phyloP scores from a whole-genome alignment of 1,140 invertebrate genomes.

The Dreissena polymorpha region DNA sequence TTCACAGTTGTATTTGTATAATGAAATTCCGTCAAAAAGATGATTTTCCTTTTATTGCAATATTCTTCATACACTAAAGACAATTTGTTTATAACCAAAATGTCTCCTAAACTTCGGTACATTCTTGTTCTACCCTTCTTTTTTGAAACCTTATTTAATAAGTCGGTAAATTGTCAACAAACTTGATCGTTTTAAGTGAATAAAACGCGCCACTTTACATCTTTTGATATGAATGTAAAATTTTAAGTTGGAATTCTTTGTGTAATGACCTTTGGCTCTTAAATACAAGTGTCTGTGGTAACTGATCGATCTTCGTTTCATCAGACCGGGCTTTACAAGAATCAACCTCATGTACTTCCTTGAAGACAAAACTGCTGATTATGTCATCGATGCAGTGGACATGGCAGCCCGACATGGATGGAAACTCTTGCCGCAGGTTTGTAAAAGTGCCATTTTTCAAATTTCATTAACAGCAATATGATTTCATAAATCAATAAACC shows the following conservation, averaged over 20 bases:
- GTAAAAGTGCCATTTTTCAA: neutral
- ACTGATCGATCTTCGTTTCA: neutral
- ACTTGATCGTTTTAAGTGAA: neutral
- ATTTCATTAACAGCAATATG: too few relatives aligned
- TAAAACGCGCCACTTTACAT: too few relatives aligned
- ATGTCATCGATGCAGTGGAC: constrained; percentile 90
- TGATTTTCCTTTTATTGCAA: too few relatives aligned
- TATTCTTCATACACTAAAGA: too few relatives aligned
- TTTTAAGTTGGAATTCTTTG: neutral
- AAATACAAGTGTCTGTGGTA: too few relatives aligned
- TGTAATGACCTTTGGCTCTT: too few relatives aligned
- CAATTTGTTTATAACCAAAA: too few relatives aligned
- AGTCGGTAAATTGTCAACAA: neutral
- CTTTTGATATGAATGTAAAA: too few relatives aligned
- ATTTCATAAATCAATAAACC: neutral
- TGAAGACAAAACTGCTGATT: constrained; percentile 87
- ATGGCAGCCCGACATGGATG: constrained; percentile 93
- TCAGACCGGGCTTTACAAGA: constrained; percentile 88
- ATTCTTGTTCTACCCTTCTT: too few relatives aligned
- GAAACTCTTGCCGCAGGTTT: constrained; percentile 87
- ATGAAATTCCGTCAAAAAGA: too few relatives aligned
- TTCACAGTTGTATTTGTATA: too few relatives aligned
- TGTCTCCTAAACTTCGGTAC: too few relatives aligned
- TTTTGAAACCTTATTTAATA: neutral
- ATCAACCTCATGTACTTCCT: constrained; percentile 92